Evolutionary conservation across 2,113 vertebrate species (phyloP).

Genomic region (Pica pica): DNA sequence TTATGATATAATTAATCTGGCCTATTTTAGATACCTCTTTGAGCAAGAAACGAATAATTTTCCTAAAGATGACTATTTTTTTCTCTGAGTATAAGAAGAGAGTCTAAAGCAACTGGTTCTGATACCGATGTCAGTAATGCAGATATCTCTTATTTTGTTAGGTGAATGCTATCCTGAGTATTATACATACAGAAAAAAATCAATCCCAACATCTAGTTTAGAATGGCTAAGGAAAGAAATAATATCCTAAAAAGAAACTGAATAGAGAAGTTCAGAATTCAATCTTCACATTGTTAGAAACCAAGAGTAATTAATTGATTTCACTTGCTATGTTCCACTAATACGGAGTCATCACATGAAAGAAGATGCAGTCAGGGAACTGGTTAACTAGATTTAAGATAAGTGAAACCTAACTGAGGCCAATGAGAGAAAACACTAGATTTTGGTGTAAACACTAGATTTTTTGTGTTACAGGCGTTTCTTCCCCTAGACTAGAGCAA

Average conservation of each 20-base stretch:
- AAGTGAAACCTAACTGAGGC: not conserved
- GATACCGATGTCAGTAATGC: not conserved
- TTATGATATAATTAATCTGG: not conserved
- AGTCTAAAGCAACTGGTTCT: not conserved
- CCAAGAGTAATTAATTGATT: not conserved
- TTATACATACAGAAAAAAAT: not conserved
- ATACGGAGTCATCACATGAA: not conserved
- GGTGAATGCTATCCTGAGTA: not conserved
- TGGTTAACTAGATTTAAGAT: not conserved
- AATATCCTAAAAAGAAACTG: not conserved
- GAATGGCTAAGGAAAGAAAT: not conserved
- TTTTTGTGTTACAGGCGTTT: not conserved
- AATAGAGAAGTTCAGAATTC: not conserved
- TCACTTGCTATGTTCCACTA: not conserved
- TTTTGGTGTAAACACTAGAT: not conserved
- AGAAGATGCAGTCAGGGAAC: not conserved
- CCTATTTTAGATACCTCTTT: not conserved
- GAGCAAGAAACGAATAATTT: not conserved
- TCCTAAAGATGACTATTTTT: not conserved
- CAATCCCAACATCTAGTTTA: not conserved
- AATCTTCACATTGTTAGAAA: not conserved
- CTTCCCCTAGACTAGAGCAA: not conserved
- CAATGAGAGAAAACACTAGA: not conserved
- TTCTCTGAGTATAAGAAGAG: not conserved
- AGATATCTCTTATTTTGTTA: not conserved